Percentiles rank a stretch among this genome's conserved stretches.
These are phyloP conservation scores for Thysanoteuthis rhombus DNA, from an alignment of 2,888 invertebrate species.

Conservation along the genomic window DNA sequence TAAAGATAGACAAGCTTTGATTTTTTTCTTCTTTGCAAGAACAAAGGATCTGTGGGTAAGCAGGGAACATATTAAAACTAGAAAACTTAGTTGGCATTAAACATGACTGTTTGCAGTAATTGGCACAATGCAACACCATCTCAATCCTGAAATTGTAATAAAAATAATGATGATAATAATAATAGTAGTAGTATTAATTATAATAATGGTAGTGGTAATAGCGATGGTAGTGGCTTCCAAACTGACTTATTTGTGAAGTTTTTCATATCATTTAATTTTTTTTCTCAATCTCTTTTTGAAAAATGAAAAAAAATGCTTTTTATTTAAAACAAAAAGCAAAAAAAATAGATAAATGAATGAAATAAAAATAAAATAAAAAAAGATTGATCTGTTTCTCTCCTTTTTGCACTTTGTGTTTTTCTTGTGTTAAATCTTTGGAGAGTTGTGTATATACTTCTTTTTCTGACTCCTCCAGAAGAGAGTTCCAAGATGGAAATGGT, in stretches of 20 bases:
- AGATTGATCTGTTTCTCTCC: background rate
- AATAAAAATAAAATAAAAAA: background rate
- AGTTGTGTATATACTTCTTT: background rate
- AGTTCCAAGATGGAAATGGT: slow-evolving; percentile 12
- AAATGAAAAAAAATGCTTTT: background rate
- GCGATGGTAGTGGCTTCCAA: background rate
- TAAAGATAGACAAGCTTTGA: too few species aligned
- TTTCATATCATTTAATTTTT: background rate
- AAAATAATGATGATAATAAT: background rate
- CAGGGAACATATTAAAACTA: too few species aligned
- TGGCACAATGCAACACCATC: background rate
- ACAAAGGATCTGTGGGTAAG: too few species aligned
- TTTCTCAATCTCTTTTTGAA: background rate
- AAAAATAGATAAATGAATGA: background rate
- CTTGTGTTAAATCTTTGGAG: background rate
- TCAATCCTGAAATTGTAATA: background rate
- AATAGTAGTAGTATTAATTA: background rate
- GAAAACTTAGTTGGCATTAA: too few species aligned
- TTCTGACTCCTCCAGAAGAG: background rate
- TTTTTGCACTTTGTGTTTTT: background rate
- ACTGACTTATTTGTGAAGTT: background rate
- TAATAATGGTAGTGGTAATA: background rate
- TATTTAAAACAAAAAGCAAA: background rate
- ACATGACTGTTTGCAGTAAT: background rate
- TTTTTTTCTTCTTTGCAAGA: too few species aligned